phyloP scores from a whole-genome alignment of 2,888 invertebrate genomes.

The Calliphora vomitoria region DNA sequence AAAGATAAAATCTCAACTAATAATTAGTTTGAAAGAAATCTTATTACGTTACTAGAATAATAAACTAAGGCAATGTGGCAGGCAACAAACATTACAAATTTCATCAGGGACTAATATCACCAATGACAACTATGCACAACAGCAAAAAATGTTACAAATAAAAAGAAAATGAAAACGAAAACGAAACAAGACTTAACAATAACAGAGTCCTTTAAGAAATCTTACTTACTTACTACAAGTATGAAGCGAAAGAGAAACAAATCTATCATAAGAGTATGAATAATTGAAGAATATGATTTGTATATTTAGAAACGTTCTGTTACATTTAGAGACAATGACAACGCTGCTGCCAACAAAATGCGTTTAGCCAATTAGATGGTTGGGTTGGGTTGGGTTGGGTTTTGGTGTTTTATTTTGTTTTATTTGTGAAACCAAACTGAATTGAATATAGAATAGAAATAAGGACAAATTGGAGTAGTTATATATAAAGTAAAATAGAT shows the following conservation, averaged over 20 bases:
- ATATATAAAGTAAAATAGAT: neutral
- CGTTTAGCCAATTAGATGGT: slow-evolving; percentile 60
- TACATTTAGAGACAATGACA: slow-evolving; percentile 6
- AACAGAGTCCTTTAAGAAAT: slow-evolving; percentile 4
- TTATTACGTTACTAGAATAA: slow-evolving; percentile 49
- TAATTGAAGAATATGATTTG: slow-evolving; percentile 46
- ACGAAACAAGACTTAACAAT: neutral
- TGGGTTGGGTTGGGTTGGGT: too few species aligned
- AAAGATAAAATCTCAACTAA: slow-evolving; percentile 49
- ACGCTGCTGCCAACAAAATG: slow-evolving; percentile 21
- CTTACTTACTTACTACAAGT: neutral
- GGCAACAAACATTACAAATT: slow-evolving; percentile 15
- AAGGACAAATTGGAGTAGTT: neutral
- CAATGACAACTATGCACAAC: slow-evolving; percentile 3
- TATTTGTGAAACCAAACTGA: neutral
- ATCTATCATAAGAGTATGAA: neutral
- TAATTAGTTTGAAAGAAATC: slow-evolving; percentile 70
- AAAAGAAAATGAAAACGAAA: neutral
- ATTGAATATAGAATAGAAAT: slow-evolving; percentile 3
- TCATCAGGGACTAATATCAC: slow-evolving; percentile 29
- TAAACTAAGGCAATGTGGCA: neutral
- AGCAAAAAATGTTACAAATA: neutral
- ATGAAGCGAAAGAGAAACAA: neutral
- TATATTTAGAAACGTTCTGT: neutral
- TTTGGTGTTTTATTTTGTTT: neutral